Evolutionary conservation across 2,113 vertebrate genomes (phyloP), one percentile per base, ranked within the genome.

Genomic region (Datnioides undecimradiatus): DNA sequence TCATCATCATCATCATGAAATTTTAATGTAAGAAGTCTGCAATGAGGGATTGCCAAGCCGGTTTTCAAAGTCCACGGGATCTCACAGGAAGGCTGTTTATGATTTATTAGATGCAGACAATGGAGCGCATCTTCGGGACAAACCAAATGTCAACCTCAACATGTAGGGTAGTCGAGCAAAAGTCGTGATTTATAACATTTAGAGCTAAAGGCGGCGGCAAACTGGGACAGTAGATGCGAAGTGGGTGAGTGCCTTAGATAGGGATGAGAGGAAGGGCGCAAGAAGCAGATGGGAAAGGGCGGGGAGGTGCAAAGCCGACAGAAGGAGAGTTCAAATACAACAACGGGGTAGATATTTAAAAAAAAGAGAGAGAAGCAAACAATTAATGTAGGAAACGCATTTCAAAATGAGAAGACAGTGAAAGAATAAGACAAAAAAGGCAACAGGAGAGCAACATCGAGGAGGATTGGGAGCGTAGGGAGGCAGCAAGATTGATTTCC

Each of bases 401-500:
- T 51, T 4, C 9, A 13, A 25, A 55, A 31, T 13, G 13, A 27
- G n/a, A 36, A 60, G 10, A 77, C 6, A 36, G 21, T 0, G 40
- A 43, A 40, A 41, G 48, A 79, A 68, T 62, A 12, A 75, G 51
- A 79, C 7, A 38, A 68, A 72, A 80, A 59, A 76, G 55, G 27
- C 1, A 66, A 38, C 19, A 60, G 51, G 17, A 69, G 70, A 79
- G 69, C 36, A 71, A 51, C 58, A 63, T 12, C 51, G 55, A 69
- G 79, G 73, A 25, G 16, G 34, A 49, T 74, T 34, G 73, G 16
- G 82, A 82, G 85, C 59, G 16, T 27, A 43, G 76, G 88, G 79
- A 86, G 84, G 80, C 83, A 64, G 64, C 16, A 89, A 93, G 91
- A 95, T 95, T 91, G 92, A 95, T 96, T 94, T 93, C 90, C 82